phyloP scores from a whole-genome alignment of 2,113 vertebrate species.

The Clarias batrachus region DNA sequence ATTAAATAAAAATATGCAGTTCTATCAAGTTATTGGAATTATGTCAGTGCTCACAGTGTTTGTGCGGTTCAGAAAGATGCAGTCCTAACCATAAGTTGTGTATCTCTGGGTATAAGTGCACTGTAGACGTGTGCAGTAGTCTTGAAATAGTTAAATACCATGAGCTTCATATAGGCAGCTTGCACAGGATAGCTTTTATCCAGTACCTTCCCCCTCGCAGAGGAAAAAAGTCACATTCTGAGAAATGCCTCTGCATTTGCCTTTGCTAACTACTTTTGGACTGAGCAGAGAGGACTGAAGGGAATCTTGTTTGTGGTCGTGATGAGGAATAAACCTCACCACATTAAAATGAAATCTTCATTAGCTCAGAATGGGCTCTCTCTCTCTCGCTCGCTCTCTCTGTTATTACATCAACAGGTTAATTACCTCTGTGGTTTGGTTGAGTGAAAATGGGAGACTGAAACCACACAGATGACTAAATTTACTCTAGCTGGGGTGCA shows the following conservation, averaged over 20 bases:
- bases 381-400: background rate
- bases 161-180: slow-evolving; percentile 19
- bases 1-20: background rate
- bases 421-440: slow-evolving; percentile 44
- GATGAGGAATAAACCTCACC: slow-evolving; percentile 39
- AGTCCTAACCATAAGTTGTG: background rate
- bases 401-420: slow-evolving; percentile 24
- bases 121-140: background rate
- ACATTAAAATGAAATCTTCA: slow-evolving; percentile 42
- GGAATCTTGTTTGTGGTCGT: slow-evolving; percentile 33
- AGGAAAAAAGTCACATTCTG: slow-evolving; percentile 14
- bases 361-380: slow-evolving; percentile 1
- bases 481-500: slow-evolving; percentile 16
- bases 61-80: background rate
- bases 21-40: background rate
- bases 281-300: slow-evolving; percentile 1
- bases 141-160: slow-evolving; percentile 22
- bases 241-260: slow-evolving; percentile 17
- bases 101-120: background rate
- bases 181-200: slow-evolving; percentile 41
- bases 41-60: background rate
- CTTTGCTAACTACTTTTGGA: slow-evolving; percentile 27
- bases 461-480: slow-evolving; percentile 29
- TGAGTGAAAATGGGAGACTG: slow-evolving; percentile 10
- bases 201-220: slow-evolving; percentile 13